Base-by-base conservation (phyloP, 2,797 vertebrate genomes). In the Bradypodion pumilum region DNA sequence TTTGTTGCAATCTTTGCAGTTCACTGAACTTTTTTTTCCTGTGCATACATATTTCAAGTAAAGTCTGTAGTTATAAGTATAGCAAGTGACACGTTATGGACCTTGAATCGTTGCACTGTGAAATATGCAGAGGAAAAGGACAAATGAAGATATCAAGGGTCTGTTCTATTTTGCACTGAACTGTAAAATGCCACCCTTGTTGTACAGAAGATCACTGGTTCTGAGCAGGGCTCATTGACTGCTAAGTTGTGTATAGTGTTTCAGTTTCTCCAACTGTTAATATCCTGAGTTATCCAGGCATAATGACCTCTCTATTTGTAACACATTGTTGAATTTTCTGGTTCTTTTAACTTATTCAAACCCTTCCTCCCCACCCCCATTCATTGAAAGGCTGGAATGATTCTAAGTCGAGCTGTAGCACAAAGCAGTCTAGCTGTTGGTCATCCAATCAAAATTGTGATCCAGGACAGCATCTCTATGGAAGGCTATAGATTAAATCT, bases 321-420 rank as follows among this genome's bases (percentile, higher is more conserved):
- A 98, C 97, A 97, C 97, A 97, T 97, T 98, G 97, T 97, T 98
- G 96, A 96, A 97, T 98, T 97, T 98, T 98, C 96, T 98, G 97
- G 97, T 98, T 97, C 97, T 96, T 96, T 98, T 97, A 97, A 97
- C 97, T 97, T 97, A 97, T 97, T 97, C 96, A 95, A 95, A 93
- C 92, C 89, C 83, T 83, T 85, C 80, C 86, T 63, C 42, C 90
- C 80, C 86, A 62, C 42, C 90, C 84, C 86, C 90, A 92, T 95
- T 95, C 93, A 94, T 59, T 52, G 87, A 87, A 90, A 95, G 93
- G 84, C 93, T 95, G 96, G 93, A 88, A 90, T 91, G 95, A 93
- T 92, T 91, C 90, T 92, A 88, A 95, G 89, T 89, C 82, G 90
- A 89, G 90, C 90, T 21, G 44, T 83, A 49, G 92, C 84, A 56